Evolutionary conservation across 2,113 vertebrate genomes (phyloP).

Genomic region (Tor tambroides): DNA sequence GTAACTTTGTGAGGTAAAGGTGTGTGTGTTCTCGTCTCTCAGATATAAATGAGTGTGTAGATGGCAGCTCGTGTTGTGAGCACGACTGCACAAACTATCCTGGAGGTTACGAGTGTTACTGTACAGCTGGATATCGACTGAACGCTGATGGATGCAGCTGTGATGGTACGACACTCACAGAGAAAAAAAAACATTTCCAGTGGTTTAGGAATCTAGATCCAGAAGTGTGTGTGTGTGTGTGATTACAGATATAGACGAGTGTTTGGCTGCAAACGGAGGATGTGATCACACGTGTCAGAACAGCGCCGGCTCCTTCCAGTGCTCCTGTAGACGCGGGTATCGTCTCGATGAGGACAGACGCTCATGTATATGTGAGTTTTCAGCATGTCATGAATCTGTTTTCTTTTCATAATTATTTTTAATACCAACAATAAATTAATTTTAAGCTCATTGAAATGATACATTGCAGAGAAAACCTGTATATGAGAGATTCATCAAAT

Average conservation of each 20-base stretch:
- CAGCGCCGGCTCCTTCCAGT: conserved; percentile 87
- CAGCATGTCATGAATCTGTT: not conserved
- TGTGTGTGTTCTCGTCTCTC: conserved; percentile 56
- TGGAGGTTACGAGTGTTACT: conserved; percentile 92
- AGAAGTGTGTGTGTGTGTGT: not conserved
- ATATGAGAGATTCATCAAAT: not conserved
- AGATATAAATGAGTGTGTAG: conserved; percentile 88
- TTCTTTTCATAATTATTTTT: no score
- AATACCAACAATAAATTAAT: no score
- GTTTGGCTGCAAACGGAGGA: conserved; percentile 73
- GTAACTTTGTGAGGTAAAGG: not conserved
- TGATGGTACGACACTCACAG: conserved; percentile 76
- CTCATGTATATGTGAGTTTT: conserved; percentile 83
- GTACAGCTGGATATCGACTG: conserved; percentile 85
- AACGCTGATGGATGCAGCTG: conserved; percentile 85
- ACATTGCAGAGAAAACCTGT: not conserved
- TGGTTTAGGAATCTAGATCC: not conserved
- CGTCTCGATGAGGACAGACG: conserved; percentile 81
- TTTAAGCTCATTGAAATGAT: no score
- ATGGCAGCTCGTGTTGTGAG: conserved; percentile 82
- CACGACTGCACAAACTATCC: conserved; percentile 92
- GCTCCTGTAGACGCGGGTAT: conserved; percentile 82
- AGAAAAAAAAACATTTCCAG: no score
- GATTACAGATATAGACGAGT: conserved; percentile 89
- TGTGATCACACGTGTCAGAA: conserved; percentile 90